Evolutionary conservation across 2,888 invertebrate species (phyloP).

Genomic region (Cephus pulcher): DNA sequence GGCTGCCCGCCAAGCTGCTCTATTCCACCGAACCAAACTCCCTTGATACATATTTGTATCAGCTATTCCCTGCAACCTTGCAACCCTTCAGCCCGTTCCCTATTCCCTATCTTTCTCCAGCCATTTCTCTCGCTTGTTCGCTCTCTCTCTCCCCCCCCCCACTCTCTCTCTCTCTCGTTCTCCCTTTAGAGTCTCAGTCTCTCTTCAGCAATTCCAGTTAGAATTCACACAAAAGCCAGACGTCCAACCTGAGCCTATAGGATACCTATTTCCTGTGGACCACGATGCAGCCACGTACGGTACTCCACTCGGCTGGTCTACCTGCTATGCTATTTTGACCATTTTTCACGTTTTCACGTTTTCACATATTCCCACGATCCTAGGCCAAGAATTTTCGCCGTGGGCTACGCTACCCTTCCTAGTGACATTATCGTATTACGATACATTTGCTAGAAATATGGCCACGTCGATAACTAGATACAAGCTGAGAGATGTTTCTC

Average conservation of each 20-base stretch:
- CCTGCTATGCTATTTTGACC: constrained; percentile 12
- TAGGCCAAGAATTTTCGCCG: constrained; percentile 3
- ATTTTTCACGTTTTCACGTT: constrained; percentile 25
- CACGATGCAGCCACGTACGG: not conserved
- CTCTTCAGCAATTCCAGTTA: constrained; percentile 14
- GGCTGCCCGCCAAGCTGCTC: constrained; percentile 20
- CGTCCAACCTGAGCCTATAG: not conserved
- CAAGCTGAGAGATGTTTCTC: not conserved
- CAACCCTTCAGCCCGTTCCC: not conserved
- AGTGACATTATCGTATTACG: constrained; percentile 23
- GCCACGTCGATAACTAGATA: constrained; percentile 14
- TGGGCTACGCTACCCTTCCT: constrained; percentile 15
- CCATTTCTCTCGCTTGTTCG: too few relatives aligned
- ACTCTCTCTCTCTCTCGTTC: constrained; percentile 1
- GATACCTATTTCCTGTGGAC: not conserved
- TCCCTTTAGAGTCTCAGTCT: not conserved
- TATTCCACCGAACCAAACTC: constrained; percentile 19
- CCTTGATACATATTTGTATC: constrained; percentile 25
- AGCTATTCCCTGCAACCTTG: constrained; percentile 10
- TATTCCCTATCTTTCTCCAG: constrained; percentile 3
- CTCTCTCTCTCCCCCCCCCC: constrained; percentile 7
- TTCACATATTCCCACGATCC: constrained; percentile 22
- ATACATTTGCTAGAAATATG: constrained; percentile 23
- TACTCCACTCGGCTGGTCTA: not conserved
- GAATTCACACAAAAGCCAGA: constrained; percentile 19